Conservation (phyloP, 2,113 vertebrate genomes). For the Takifugu flavidus region DNA sequence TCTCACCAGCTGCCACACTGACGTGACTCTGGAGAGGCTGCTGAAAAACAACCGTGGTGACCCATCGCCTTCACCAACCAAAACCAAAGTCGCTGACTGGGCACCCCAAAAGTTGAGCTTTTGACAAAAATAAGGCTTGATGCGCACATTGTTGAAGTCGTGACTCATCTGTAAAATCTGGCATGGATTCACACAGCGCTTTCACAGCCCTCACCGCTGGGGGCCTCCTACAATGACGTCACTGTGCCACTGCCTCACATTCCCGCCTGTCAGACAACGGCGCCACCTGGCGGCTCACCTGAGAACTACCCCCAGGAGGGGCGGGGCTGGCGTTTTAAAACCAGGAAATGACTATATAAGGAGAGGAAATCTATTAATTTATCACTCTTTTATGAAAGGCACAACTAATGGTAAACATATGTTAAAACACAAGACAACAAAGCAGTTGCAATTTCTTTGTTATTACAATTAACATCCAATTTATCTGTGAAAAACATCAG, state of each 20-base stretch:
- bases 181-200: slow-evolving; percentile 38
- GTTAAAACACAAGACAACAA: background rate
- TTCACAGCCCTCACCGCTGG: slow-evolving; percentile 20
- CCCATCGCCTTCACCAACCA: slow-evolving; percentile 14
- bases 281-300: slow-evolving; percentile 51
- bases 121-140: background rate
- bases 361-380: slow-evolving; percentile 7
- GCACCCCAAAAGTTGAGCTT: background rate
- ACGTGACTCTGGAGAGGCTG: slow-evolving; percentile 1
- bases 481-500: too few relatives aligned
- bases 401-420: background rate
- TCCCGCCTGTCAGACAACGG: slow-evolving; percentile 33
- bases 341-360: slow-evolving; percentile 41
- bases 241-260: slow-evolving; percentile 63
- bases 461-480: too few relatives aligned
- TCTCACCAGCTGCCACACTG: slow-evolving; percentile 10
- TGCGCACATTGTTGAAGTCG: background rate
- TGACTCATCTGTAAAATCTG: slow-evolving; percentile 1
- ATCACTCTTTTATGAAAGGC: slow-evolving; percentile 9
- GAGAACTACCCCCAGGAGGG: slow-evolving; percentile 3
- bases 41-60: slow-evolving; percentile 22
- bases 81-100: background rate
- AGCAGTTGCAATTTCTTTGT: background rate
- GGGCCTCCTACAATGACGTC: slow-evolving; percentile 54
- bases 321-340: slow-evolving; percentile 17